Evolutionary conservation across 2,797 vertebrate genomes (phyloP), one percentile per base, ranked within the genome.

Genomic region (Aotus griseimembra): DNA sequence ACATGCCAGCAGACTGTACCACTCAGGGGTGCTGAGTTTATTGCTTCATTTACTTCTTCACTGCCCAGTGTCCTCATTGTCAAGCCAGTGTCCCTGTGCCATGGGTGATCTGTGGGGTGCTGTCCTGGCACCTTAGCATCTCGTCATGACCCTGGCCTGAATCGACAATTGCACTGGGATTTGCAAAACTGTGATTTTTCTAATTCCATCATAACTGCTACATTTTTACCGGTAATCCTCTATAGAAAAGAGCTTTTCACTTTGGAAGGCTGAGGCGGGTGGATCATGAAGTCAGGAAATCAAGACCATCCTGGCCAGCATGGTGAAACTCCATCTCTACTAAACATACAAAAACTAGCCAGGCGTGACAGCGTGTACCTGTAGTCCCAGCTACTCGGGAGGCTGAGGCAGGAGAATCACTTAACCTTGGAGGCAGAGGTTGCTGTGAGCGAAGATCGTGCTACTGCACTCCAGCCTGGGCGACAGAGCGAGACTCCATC

Each of bases 321-420:
- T 22, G 20, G 20, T 55, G 52, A 55, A 55, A 55, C 52, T 55
- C 52, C 52, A 55, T 55, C 52, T 55, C 52, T 55, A 55, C 52
- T 55, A 22, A 55, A 55, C 52, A 55, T 55, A 22, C 20, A 55
- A 55, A 55, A 22, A 22, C 22, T 22, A 55, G 52, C 52, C 20
- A 2, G 52, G 7, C 20, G 0, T 55, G 52, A 55, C 7, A 0
- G 52, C 20, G 7, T 55, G 20, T 7, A 55, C 20, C 7, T 55
- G 20, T 55, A 55, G 52, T 55, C 52, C 20, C 52, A 55, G 20
- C 52, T 55, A 55, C 52, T 22, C 52, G 8, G 20, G 52, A 55
- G 52, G 52, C 52, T 55, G 52, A 55, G 52, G 52, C 52, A 55
- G 20, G 52, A 22, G 52, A 55, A 22, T 22, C 52, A 55, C 20